These are phyloP conservation scores for Galaxea fascicularis DNA, from an alignment of 92 coral and sea anemone species.

Conservation along the genomic window DNA sequence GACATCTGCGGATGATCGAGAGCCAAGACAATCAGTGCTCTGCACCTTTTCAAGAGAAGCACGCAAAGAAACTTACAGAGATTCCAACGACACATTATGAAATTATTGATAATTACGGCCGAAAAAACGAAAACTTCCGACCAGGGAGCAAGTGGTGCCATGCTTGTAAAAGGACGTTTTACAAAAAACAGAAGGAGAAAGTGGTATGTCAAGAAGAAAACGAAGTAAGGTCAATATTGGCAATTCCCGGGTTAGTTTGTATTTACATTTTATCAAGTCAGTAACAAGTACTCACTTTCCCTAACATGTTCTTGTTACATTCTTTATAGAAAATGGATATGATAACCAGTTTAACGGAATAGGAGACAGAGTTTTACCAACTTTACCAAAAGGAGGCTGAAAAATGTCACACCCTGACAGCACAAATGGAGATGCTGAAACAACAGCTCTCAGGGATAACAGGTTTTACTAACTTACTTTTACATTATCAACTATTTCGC, in stretches of 20 bases:
- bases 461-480: background rate
- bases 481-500: background rate
- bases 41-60: background rate
- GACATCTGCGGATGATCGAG: constrained; percentile 1
- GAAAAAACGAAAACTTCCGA: background rate
- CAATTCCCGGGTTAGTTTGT: too few species aligned
- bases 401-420: background rate
- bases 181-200: too few species aligned
- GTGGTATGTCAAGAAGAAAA: too few species aligned
- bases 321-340: too few species aligned
- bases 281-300: too few species aligned
- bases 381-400: background rate
- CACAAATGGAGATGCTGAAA: background rate
- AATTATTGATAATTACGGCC: background rate
- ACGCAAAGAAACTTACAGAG: background rate
- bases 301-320: too few species aligned
- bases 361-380: too few species aligned
- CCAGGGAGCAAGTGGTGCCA: background rate
- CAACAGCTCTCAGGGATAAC: constrained; percentile 5
- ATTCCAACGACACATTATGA: background rate
- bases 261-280: too few species aligned
- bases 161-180: background rate
- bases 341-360: too few species aligned
- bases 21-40: constrained; percentile 12
- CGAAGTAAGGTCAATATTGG: too few species aligned